Conservation (phyloP, 2,113 vertebrate genomes). For the Erythrocercus mccallii region DNA sequence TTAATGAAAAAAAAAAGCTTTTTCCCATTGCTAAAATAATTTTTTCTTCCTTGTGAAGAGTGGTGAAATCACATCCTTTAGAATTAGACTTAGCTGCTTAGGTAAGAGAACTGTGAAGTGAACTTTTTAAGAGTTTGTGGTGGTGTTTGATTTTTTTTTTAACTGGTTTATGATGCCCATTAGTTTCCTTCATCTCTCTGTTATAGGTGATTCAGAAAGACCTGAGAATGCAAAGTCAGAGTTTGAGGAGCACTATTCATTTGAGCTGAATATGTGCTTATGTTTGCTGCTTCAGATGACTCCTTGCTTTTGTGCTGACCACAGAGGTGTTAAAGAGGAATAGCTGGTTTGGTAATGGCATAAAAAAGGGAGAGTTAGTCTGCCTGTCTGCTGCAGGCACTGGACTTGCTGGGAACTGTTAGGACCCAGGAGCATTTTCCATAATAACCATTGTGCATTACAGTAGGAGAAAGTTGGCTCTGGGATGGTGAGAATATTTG, state of each 20-base stretch:
- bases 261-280: background rate
- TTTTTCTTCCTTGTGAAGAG: background rate
- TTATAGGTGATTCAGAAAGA: constrained; percentile 11
- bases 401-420: background rate
- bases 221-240: constrained; percentile 1
- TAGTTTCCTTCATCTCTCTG: background rate
- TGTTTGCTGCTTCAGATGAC: background rate
- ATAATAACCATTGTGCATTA: background rate
- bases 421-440: background rate
- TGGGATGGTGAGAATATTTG: background rate
- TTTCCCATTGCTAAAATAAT: background rate
- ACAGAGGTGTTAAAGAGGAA: constrained; percentile 2
- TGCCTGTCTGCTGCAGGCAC: background rate
- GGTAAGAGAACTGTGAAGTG: background rate
- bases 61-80: background rate
- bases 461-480: background rate
- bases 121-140: background rate
- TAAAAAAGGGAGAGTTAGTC: background rate
- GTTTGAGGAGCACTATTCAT: background rate
- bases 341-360: constrained; percentile 33
- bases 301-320: constrained; percentile 12
- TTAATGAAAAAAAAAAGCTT: background rate
- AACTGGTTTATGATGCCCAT: background rate
- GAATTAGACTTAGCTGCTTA: background rate
- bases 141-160: background rate